Evolutionary conservation across 2,888 invertebrate species (phyloP).

Genomic region (Nephrocerus scutellatus): DNA sequence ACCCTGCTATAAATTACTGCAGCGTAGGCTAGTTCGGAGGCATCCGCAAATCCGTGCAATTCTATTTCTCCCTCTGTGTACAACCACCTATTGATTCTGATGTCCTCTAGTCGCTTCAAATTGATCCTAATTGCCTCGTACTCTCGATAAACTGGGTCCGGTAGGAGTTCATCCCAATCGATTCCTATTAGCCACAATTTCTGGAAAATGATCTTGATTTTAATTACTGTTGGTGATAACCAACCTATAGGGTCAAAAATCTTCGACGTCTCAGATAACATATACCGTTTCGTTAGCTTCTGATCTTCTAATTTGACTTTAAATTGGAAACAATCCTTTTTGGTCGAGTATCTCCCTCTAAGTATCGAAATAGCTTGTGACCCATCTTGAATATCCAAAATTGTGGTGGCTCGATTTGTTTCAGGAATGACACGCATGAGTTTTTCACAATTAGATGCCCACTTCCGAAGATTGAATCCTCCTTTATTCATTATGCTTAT

Average conservation of each 20-base stretch:
- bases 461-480: constrained; percentile 1
- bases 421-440: not conserved
- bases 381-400: constrained; percentile 2
- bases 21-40: constrained; percentile 11
- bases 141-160: not conserved
- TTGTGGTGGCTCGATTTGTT: not conserved
- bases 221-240: constrained; percentile 1
- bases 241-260: constrained; percentile 5
- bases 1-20: constrained; percentile 6
- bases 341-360: not conserved
- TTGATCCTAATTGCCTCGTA: not conserved
- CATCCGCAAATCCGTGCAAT: constrained; percentile 11
- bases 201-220: constrained; percentile 2
- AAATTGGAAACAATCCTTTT: too few species aligned
- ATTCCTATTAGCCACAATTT: not conserved
- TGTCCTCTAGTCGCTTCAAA: too few species aligned
- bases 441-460: constrained; percentile 1
- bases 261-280: not conserved
- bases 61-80: too few species aligned
- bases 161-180: not conserved
- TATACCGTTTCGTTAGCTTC: constrained; percentile 1
- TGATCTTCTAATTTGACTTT: too few species aligned
- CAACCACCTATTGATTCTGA: too few species aligned
- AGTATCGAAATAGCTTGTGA: constrained; percentile 2
- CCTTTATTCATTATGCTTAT: not conserved